Evolutionary conservation across 2,888 invertebrate genomes (phyloP), one percentile per base, ranked within the genome.

Genomic region (Orchesellides sinensis): DNA sequence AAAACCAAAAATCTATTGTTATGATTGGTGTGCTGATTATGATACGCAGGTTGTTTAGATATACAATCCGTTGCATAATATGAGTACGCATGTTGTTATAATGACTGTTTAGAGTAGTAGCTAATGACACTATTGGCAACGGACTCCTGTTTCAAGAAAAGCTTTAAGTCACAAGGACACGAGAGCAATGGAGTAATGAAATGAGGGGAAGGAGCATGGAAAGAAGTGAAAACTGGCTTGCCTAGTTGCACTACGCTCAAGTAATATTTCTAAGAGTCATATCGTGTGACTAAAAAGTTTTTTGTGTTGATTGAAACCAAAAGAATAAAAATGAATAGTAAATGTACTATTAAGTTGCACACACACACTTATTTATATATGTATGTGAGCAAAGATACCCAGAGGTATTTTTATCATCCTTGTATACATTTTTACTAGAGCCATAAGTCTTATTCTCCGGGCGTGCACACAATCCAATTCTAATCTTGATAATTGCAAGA

Each of bases 401-500:
- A n/a, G n/a, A n/a, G n/a, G n/a, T n/a, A n/a, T n/a, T n/a, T n/a
- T n/a, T n/a, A n/a, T n/a, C n/a, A n/a, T n/a, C n/a, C n/a, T n/a
- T n/a, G n/a, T n/a, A n/a, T n/a, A n/a, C n/a, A n/a, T n/a, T n/a
- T n/a, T n/a, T n/a, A n/a, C n/a, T n/a, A n/a, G n/a, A 40, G 10
- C 40, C 10, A n/a, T 5, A n/a, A 14, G 40, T 40, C 40, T 54
- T 54, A 54, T 54, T 54, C 54, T 54, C 54, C 54, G 54, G 54
- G 54, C 54, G 54, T 54, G 54, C 25, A 54, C 54, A 23, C 25
- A 54, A 23, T 54, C 54, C 25, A 21, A 54, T 54, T 54, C 25
- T 54, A 54, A 54, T 54, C n/a, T n/a, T n/a, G 25, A 23, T 25
- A 54, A 40, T 40, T 10, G 40, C 65, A 40, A 65, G 61, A 59